These are phyloP conservation scores for Harpegnathos saltator DNA, from an alignment of 1,140 invertebrate genomes.

Conservation along the genomic window DNA sequence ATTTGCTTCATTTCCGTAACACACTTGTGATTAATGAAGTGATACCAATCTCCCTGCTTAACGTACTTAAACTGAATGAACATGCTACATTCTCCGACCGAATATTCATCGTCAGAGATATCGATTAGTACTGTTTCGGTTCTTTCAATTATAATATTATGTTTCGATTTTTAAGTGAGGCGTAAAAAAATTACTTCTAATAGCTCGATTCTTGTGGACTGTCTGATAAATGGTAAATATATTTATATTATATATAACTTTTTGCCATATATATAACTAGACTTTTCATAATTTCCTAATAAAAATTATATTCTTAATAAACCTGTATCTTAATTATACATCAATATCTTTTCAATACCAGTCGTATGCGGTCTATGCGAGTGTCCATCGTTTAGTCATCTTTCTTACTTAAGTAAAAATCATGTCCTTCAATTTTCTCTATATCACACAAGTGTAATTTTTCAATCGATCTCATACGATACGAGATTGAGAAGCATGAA, in stretches of 20 bases:
- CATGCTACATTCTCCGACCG: too few species aligned
- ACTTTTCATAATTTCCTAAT: constrained; percentile 76
- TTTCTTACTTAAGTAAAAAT: constrained; percentile 19
- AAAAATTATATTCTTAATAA: constrained; percentile 81
- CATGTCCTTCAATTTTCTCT: constrained; percentile 3
- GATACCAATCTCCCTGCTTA: too few species aligned
- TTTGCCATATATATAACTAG: constrained; percentile 65
- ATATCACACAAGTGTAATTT: constrained; percentile 37
- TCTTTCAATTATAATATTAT: constrained; percentile 33
- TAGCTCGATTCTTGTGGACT: constrained; percentile 4
- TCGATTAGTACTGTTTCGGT: neutral
- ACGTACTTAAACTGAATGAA: too few species aligned
- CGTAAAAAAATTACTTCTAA: constrained; percentile 37
- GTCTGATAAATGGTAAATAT: constrained; percentile 51
- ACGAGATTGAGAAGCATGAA: constrained; percentile 67
- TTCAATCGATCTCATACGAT: neutral
- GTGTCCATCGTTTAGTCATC: constrained; percentile 50
- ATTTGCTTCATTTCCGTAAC: too few species aligned
- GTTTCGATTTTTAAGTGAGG: constrained; percentile 25
- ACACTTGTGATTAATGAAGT: too few species aligned
- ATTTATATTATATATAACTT: constrained; percentile 51
- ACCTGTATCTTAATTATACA: constrained; percentile 75
- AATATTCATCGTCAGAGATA: neutral
- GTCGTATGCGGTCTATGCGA: constrained; percentile 53
- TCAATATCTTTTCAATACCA: constrained; percentile 61